Evolutionary conservation across 2,113 vertebrate species (phyloP).

Genomic region (Lanius collurio): DNA sequence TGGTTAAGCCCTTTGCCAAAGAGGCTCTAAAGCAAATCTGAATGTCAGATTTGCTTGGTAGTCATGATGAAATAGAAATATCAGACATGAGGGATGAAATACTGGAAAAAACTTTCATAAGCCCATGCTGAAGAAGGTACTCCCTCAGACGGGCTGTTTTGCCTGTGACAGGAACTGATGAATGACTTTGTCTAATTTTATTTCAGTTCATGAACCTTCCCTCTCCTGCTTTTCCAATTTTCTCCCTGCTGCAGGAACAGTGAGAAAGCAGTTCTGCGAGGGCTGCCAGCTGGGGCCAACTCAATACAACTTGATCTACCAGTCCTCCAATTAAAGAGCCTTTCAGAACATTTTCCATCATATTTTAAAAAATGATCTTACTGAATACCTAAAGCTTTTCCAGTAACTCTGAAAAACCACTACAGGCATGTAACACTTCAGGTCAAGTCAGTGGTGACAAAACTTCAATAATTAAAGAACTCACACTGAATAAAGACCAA

Average conservation of each 20-base stretch:
- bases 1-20: neutral
- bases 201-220: neutral
- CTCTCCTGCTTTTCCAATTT: neutral
- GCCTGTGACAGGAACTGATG: neutral
- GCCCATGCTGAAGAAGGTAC: neutral
- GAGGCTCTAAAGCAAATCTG: no score
- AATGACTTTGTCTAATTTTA: neutral
- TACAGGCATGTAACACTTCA: neutral
- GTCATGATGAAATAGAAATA: no score
- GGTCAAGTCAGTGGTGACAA: neutral
- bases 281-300: neutral
- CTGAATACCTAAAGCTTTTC: neutral
- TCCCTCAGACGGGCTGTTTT: neutral
- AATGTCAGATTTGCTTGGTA: no score
- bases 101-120: neutral
- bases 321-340: neutral
- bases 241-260: neutral
- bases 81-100: no score
- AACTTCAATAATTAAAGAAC: neutral
- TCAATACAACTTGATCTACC: neutral
- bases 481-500: neutral
- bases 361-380: neutral
- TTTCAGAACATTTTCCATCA: neutral
- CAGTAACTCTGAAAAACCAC: neutral
- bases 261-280: fast-evolving